Evolutionary conservation across 2,113 vertebrate species (phyloP), one percentile per base, ranked within the genome.

Genomic region (Lepus timidus): DNA sequence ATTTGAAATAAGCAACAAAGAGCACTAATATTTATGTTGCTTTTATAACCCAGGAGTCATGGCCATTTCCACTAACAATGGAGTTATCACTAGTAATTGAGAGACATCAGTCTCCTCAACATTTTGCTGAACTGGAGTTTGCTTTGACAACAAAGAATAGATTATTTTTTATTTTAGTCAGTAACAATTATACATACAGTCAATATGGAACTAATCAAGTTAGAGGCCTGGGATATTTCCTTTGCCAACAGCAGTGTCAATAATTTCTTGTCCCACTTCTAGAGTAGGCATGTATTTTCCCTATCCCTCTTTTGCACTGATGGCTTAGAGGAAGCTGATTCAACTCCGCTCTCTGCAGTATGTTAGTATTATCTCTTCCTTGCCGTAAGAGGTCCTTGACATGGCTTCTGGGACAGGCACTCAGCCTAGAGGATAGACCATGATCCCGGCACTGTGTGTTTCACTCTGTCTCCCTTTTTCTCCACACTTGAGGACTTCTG

Each of bases 41-140:
- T 86, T 94, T 58, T 58, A 33, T 74, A n/a, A 61, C n/a, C 39
- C 67, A 58, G 44, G 44, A 95, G 51, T 9, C 49, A 12, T 25
- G 80, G 20, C 36, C 31, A 91, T 44, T 88, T 93, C 51, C 96
- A n/a, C 88, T 61, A 79, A 94, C 94, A 86, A 62, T 92, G 14
- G 49, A 87, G 31, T 12, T 19, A 73, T 86, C 11, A 11, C 33
- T 52, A 14, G 82, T 68, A 80, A 55, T 39, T 78, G 64, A 16
- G 23, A 85, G 68, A 85, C 36, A 55, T 78, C 52, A 70, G 33
- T 80, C 19, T 22, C 33, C 58, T 88, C 5, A 61, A 51, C 12
- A 62, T 83, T 93, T 94, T 52, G 39, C 65, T 91, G 27, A 75
- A 4, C 65, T 91, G 25, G 82, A 51, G 85, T 94, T 92, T 91